Evolutionary conservation across 1,140 invertebrate genomes (phyloP), one percentile per base, ranked within the genome.

Genomic region (Conopomorpha cramerella): DNA sequence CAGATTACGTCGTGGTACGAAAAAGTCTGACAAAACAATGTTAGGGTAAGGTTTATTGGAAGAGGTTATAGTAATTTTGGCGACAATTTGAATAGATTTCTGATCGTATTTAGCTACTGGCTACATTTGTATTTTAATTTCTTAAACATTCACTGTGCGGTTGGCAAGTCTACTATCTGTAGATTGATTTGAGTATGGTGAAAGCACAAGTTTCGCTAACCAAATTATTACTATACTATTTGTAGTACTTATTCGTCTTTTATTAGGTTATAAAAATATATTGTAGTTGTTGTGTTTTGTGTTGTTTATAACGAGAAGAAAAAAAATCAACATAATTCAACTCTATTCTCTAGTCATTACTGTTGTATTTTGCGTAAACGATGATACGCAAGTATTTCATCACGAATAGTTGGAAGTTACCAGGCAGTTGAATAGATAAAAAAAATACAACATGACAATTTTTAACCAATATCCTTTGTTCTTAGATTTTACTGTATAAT

Each of bases 181-280:
- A n/a, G n/a, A n/a, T n/a, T n/a, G n/a, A n/a, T n/a, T n/a, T n/a
- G n/a, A n/a, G n/a, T n/a, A n/a, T n/a, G n/a, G n/a, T n/a, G n/a
- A n/a, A n/a, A 57, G 68, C 68, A 73, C 68, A 73, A 73, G 53
- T 58, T 64, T 60, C 61, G 57, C 55, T 56, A 53, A 58, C 34
- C 18, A 11, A 29, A 3, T n/a, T 48, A 46, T 48, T 51, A 48
- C 45, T 46, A 49, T n/a, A n/a, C n/a, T 50, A 57, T 51, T 7
- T 53, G 55, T 49, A 55, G 40, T 56, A 50, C 43, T 39, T 60
- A 60, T 50, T 42, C 25, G 46, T 53, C 40, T 60, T 42, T 56
- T 67, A 67, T 23, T 23, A 23, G 19, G 19, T 23, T 23, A 23
- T 23, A 23, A 23, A 6, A 6, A 23, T 57, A 56, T 65, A 58